phyloP scores from a whole-genome alignment of 2,888 invertebrate species.

The Hyposoter dolosus region DNA sequence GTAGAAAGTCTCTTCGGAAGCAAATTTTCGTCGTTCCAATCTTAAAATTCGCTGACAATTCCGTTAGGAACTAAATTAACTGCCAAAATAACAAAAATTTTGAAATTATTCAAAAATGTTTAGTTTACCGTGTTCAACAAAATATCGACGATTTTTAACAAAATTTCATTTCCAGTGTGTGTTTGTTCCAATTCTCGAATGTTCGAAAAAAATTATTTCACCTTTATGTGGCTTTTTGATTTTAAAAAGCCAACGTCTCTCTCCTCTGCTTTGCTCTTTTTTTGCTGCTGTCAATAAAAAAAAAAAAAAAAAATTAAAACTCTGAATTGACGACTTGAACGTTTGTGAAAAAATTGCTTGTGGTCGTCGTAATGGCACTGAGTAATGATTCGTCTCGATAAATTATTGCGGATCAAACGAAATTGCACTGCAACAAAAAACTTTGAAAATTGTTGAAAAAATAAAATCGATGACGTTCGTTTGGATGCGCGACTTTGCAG shows the following conservation, averaged over 20 bases:
- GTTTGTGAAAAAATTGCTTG: not conserved
- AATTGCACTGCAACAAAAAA: not conserved
- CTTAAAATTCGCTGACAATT: too few relatives aligned
- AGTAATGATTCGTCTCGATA: constrained; percentile 62
- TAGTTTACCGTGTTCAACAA: too few relatives aligned
- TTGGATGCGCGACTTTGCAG: not conserved
- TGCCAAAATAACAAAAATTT: too few relatives aligned
- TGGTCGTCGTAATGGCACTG: constrained; percentile 76
- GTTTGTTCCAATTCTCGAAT: not conserved
- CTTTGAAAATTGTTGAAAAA: not conserved
- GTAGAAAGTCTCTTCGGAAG: too few relatives aligned
- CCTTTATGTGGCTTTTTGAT: too few relatives aligned
- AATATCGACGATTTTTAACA: too few relatives aligned
- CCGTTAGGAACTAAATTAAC: too few relatives aligned
- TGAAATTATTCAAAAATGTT: too few relatives aligned
- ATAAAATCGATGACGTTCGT: not conserved
- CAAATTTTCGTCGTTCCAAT: too few relatives aligned
- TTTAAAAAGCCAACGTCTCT: constrained; percentile 39
- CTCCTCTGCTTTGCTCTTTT: constrained; percentile 33
- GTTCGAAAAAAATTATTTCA: constrained; percentile 49
- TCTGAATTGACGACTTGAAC: not conserved
- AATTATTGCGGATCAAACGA: not conserved
- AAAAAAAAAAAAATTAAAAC: constrained; percentile 14
- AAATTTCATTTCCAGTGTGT: too few relatives aligned
- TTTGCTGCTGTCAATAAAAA: not conserved